These are phyloP conservation scores for Lasiommata megera DNA, from an alignment of 2,888 invertebrate species.

Conservation along the genomic window DNA sequence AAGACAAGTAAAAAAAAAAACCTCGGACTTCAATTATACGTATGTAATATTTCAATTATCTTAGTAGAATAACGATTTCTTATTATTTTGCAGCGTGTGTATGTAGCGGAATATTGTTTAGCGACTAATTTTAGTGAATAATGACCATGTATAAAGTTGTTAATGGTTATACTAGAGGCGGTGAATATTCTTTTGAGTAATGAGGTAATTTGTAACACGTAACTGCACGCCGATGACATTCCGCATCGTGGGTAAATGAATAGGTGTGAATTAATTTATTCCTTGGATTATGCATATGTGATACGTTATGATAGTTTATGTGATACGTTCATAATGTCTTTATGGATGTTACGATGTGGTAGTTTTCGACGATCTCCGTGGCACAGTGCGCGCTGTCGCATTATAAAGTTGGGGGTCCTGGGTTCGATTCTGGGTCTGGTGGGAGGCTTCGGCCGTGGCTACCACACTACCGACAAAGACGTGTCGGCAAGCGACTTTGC, in stretches of 20 bases:
- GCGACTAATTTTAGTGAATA: conserved; percentile 60
- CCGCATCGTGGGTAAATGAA: conserved; percentile 42
- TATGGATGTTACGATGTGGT: not conserved
- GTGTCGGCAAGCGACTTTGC: no score
- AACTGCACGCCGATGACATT: conserved; percentile 50
- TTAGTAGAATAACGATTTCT: conserved; percentile 16
- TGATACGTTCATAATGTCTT: conserved; percentile 8
- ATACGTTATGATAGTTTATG: no score
- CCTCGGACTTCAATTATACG: no score
- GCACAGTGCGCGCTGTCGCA: no score
- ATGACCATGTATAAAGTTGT: conserved; percentile 54
- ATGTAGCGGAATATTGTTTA: conserved; percentile 35
- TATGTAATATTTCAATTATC: no score
- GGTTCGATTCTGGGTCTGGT: no score
- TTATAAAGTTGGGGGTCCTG: no score
- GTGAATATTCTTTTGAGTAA: conserved; percentile 54
- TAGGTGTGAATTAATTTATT: conserved; percentile 48
- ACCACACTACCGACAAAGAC: no score
- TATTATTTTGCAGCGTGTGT: conserved; percentile 18
- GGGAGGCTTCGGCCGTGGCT: no score
- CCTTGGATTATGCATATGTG: conserved; percentile 6
- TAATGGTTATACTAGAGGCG: conserved; percentile 53
- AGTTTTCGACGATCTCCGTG: no score
- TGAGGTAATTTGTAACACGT: conserved; percentile 57
- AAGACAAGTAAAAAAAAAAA: no score